Evolutionary conservation across 1,140 invertebrate genomes (phyloP).

Genomic region (Drosophila bocki): DNA sequence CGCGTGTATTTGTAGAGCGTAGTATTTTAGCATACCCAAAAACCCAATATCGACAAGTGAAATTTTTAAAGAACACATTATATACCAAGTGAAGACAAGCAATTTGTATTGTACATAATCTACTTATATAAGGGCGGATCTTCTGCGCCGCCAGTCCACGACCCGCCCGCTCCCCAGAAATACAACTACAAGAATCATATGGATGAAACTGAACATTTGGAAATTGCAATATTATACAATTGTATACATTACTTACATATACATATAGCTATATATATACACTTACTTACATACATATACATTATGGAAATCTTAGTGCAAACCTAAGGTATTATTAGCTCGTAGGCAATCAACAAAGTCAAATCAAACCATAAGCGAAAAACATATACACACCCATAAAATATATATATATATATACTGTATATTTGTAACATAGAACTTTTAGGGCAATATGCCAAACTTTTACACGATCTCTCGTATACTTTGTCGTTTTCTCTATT

Average conservation of each 20-base stretch:
- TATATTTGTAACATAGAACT: constrained; percentile 68
- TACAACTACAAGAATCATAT: constrained; percentile 44
- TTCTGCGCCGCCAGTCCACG: constrained; percentile 9
- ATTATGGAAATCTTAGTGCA: constrained; percentile 79
- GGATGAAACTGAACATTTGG: constrained; percentile 67
- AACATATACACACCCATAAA: constrained; percentile 38
- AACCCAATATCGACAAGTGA: constrained; percentile 78
- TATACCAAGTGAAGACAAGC: constrained; percentile 74
- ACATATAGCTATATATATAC: constrained; percentile 55
- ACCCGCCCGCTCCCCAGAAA: constrained; percentile 13
- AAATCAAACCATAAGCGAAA: constrained; percentile 71
- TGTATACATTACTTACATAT: constrained; percentile 74
- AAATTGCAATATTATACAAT: constrained; percentile 82
- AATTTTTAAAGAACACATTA: constrained; percentile 76
- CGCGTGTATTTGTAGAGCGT: constrained; percentile 47
- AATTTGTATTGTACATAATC: constrained; percentile 77
- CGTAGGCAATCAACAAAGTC: constrained; percentile 81
- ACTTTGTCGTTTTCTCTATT: constrained; percentile 73
- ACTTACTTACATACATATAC: constrained; percentile 42
- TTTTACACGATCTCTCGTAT: constrained; percentile 78
- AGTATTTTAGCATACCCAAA: constrained; percentile 52
- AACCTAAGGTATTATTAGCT: constrained; percentile 83
- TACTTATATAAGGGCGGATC: constrained; percentile 20
- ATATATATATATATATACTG: constrained; percentile 52
- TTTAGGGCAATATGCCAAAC: constrained; percentile 60